These are phyloP conservation scores for Streblospio benedicti DNA, from an alignment of 1,140 invertebrate species.

Conservation along the genomic window DNA sequence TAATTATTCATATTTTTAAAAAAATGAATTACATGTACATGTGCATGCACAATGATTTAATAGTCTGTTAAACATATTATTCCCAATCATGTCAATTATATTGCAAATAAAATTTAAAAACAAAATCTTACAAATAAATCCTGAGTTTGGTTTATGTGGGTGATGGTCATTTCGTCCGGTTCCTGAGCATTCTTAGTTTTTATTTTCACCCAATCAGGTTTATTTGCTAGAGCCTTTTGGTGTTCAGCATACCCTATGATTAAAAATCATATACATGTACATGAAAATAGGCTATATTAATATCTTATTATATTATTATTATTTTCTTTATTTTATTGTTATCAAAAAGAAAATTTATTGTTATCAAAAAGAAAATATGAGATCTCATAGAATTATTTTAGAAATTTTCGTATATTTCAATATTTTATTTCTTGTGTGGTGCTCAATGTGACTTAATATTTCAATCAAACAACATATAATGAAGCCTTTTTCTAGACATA, in stretches of 20 bases:
- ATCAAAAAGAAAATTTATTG: too few species aligned
- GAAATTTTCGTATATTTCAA: too few species aligned
- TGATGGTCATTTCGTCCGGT: neutral
- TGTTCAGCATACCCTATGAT: neutral
- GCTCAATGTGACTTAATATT: too few species aligned
- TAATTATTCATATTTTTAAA: neutral
- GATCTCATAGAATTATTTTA: too few species aligned
- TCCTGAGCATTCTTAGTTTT: neutral
- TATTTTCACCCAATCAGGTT: constrained; percentile 1
- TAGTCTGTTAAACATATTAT: neutral
- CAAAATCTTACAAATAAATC: neutral
- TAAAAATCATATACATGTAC: too few species aligned
- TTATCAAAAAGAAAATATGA: too few species aligned
- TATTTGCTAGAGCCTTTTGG: neutral
- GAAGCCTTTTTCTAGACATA: too few species aligned
- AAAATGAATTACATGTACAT: neutral
- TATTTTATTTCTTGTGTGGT: too few species aligned
- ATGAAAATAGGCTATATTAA: too few species aligned
- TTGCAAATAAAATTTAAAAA: neutral
- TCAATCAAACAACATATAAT: too few species aligned
- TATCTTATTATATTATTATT: too few species aligned
- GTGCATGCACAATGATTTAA: neutral
- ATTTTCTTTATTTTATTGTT: too few species aligned
- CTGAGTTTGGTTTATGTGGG: neutral
- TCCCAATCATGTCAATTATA: neutral